phyloP scores from a whole-genome alignment of 2,888 invertebrate genomes.

The Thereva unica region DNA sequence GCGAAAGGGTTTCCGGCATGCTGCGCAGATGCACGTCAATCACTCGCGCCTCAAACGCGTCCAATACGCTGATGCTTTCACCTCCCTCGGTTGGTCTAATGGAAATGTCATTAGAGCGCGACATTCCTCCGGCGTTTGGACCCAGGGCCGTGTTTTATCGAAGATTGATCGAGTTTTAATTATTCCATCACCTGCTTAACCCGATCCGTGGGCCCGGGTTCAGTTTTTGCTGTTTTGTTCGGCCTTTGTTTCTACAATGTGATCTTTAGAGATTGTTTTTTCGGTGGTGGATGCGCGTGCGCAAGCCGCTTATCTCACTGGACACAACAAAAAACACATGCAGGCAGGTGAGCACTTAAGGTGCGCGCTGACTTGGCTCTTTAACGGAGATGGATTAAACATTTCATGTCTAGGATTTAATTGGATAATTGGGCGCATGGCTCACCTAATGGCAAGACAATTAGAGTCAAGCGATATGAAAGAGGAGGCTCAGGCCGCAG shows the following conservation, averaged over 20 bases:
- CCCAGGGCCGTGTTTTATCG: conserved; percentile 9
- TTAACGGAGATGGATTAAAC: conserved; percentile 18
- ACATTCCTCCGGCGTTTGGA: conserved; percentile 1
- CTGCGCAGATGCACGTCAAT: conserved; percentile 39
- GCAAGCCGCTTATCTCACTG: conserved; percentile 21
- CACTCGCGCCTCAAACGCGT: conserved; percentile 14
- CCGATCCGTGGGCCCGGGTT: conserved; percentile 3
- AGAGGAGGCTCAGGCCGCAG: background rate
- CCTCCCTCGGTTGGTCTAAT: conserved; percentile 18
- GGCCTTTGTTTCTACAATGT: background rate
- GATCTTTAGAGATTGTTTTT: conserved; percentile 12
- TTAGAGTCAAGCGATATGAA: background rate
- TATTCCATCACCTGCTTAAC: conserved; percentile 40
- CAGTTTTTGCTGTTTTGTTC: background rate
- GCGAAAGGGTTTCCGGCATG: background rate
- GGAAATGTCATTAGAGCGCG: conserved; percentile 24
- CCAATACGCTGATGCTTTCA: background rate
- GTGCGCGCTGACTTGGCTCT: background rate
- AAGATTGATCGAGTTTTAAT: conserved; percentile 40
- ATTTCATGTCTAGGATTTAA: conserved; percentile 8
- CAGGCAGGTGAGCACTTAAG: conserved; percentile 15
- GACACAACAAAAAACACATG: too few species aligned
- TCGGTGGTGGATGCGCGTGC: conserved; percentile 11
- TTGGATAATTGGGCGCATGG: conserved; percentile 5
- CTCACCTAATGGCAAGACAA: conserved; percentile 13